phyloP scores from a whole-genome alignment of 2,113 vertebrate species.

The Trematomus loennbergii region DNA sequence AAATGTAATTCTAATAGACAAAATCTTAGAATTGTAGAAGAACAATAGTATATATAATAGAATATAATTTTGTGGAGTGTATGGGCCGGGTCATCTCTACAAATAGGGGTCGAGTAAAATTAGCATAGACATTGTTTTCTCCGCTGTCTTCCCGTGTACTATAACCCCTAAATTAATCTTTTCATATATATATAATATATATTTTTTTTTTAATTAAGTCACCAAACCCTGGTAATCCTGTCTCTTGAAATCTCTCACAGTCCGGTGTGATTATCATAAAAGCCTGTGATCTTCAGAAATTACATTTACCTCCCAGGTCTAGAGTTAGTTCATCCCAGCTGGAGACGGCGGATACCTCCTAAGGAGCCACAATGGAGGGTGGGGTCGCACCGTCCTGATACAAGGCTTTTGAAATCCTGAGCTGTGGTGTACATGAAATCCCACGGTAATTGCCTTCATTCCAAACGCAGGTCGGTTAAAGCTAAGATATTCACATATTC shows the following conservation, averaged over 20 bases:
- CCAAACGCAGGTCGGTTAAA: slow-evolving; percentile 71
- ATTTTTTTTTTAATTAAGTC: slow-evolving; percentile 65
- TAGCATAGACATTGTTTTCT: slow-evolving; percentile 53
- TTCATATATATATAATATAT: slow-evolving; percentile 28
- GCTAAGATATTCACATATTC: slow-evolving; percentile 65
- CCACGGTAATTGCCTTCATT: slow-evolving; percentile 80
- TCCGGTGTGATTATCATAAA: slow-evolving; percentile 74
- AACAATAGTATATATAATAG: not conserved
- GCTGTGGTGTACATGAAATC: slow-evolving; percentile 78
- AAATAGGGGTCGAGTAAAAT: slow-evolving; percentile 47
- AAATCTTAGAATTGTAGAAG: no score
- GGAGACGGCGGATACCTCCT: slow-evolving; percentile 53
- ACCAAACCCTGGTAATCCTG: slow-evolving; percentile 72
- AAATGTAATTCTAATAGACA: no score
- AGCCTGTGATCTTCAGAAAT: slow-evolving; percentile 78
- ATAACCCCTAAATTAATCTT: slow-evolving; percentile 51
- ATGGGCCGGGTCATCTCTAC: slow-evolving; percentile 29
- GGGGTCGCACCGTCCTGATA: slow-evolving; percentile 66
- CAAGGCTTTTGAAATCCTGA: slow-evolving; percentile 80
- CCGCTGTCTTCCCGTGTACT: slow-evolving; percentile 38
- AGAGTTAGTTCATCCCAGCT: slow-evolving; percentile 65
- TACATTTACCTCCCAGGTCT: slow-evolving; percentile 72
- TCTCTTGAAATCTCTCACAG: slow-evolving; percentile 58
- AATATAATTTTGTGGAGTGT: not conserved
- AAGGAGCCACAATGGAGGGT: slow-evolving; percentile 69